Conservation (phyloP, 1,140 invertebrate species). For the Drosophila lacertosa region DNA sequence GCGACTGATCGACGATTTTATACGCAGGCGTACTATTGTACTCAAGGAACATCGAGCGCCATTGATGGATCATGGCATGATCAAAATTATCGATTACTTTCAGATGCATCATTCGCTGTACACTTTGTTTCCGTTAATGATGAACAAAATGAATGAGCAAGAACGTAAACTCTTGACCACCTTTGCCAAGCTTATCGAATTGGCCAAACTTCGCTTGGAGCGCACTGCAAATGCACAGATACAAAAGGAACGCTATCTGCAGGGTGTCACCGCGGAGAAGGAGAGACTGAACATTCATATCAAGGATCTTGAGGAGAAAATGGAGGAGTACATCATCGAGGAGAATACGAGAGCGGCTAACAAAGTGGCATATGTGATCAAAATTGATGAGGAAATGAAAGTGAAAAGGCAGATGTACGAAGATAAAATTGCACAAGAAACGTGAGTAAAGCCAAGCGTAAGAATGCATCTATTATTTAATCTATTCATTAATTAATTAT, state of each 20-base stretch:
- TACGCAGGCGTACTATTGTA: slow-evolving; percentile 44
- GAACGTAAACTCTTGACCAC: slow-evolving; percentile 36
- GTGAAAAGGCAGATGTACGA: slow-evolving; percentile 38
- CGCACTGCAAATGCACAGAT: slow-evolving; percentile 36
- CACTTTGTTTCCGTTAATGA: slow-evolving; percentile 20
- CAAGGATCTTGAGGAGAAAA: background rate
- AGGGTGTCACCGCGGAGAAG: slow-evolving; percentile 47
- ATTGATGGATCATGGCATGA: slow-evolving; percentile 54
- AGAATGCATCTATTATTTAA: background rate
- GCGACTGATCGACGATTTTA: slow-evolving; percentile 39
- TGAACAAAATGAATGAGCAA: background rate
- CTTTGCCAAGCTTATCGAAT: slow-evolving; percentile 37
- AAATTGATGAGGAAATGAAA: slow-evolving; percentile 21
- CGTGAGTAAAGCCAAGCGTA: slow-evolving; percentile 16
- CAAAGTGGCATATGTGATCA: slow-evolving; percentile 30
- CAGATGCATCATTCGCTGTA: slow-evolving; percentile 42
- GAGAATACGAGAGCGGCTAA: background rate
- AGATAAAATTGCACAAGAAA: slow-evolving; percentile 37
- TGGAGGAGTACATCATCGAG: background rate
- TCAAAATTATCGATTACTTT: slow-evolving; percentile 67
- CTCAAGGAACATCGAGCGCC: slow-evolving; percentile 41
- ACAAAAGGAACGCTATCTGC: slow-evolving; percentile 42
- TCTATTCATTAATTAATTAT: too few relatives aligned
- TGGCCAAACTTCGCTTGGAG: slow-evolving; percentile 42
- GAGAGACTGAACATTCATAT: slow-evolving; percentile 24